Base-by-base conservation (phyloP, 2,113 vertebrate genomes). In the Paramisgurnus dabryanus region DNA sequence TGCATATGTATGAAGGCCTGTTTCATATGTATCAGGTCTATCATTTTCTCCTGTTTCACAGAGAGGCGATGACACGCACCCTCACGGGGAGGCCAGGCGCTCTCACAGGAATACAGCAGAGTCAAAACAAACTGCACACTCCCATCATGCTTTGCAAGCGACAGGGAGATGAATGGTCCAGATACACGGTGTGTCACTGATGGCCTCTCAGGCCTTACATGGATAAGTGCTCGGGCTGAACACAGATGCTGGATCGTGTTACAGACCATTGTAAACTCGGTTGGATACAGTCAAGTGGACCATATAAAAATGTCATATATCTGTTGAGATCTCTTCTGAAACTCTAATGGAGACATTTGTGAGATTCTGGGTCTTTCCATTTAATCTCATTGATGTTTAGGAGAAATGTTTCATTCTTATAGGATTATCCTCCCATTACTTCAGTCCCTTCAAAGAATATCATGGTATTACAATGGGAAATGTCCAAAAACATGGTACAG, bases 31-130 rank as follows among this genome's bases (percentile, higher is more conserved):
- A 92, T 92, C 88, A 86, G 88, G 87, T 85, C 83, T 88, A 92
- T 92, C 90, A 91, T 91, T 92, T 91, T 89, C 89, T 87, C 55
- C 80, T 50, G 69, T 70, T 85, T 49, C 93, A 93, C 93, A 49
- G 76, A 95, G 93, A 94, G 93, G 92, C 94, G 92, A 94, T 94
- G 94, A 95, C 95, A 95, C 88, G 91, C 91, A 91, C 94, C 68
- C 68, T 80, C 34, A 40, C 67, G 53, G 75, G 75, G 75, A 63
- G 75, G 34, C 47, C 75, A 77, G 75, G 55, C 75, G 4, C 43
- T 77, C 75, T 77, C 75, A 77, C 27, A 77, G 75, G 75, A 77
- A 77, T 77, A 66, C 9, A 55, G 13, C 49, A 77, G 22, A 77
- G 17, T 47, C 75, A 55, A 66, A 77, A 77, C 63, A 50, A 77